Evolutionary conservation across 2,888 invertebrate species (phyloP).

Genomic region (Allygus modestus): DNA sequence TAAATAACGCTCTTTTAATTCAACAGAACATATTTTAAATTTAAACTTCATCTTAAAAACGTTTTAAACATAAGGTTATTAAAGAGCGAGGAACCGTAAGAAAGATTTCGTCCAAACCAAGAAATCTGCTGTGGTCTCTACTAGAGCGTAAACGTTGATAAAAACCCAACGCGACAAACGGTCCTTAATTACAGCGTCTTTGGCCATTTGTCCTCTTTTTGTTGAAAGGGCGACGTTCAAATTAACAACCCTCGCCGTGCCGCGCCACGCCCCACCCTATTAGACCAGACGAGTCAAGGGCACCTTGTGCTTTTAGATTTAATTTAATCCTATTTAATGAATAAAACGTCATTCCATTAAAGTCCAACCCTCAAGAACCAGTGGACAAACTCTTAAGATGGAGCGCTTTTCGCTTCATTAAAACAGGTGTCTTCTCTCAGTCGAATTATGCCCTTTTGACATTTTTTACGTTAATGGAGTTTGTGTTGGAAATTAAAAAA

Average conservation of each 20-base stretch:
- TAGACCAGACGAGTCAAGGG: no score
- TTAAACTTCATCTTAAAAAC: no score
- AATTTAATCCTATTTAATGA: neutral
- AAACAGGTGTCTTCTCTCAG: neutral
- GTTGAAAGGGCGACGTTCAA: neutral
- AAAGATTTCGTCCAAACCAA: slow-evolving; percentile 42
- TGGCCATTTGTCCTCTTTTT: slow-evolving; percentile 29
- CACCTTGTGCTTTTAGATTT: neutral
- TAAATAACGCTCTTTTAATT: no score
- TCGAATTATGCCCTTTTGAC: neutral
- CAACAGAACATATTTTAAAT: no score
- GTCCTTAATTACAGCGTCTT: slow-evolving; percentile 42
- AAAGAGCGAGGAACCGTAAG: slow-evolving; percentile 23
- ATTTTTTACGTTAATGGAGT: neutral
- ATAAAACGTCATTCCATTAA: neutral
- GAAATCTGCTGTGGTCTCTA: slow-evolving; percentile 20
- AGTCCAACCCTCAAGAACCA: neutral
- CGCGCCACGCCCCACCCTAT: no score
- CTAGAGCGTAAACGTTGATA: slow-evolving; percentile 38
- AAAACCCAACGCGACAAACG: neutral
- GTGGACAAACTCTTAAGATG: neutral
- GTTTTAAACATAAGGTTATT: slow-evolving; percentile 3
- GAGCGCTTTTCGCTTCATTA: slow-evolving; percentile 4
- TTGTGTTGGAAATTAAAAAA: no score
- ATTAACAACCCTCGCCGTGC: neutral